Base-by-base conservation (phyloP, 2,888 invertebrate genomes). In the Drosophila macrospina region DNA sequence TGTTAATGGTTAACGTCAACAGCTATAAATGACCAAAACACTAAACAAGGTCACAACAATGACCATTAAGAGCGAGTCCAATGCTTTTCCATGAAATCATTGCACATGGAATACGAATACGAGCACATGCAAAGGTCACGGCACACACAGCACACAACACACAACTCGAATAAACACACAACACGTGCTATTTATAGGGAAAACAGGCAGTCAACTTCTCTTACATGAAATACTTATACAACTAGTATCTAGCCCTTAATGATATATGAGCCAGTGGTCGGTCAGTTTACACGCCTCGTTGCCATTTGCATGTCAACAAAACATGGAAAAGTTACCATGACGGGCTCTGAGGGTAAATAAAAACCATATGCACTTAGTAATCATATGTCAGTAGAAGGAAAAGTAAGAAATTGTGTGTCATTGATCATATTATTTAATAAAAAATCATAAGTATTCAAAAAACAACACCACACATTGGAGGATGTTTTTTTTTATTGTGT, bases 101-200 rank as follows among this genome's bases (percentile, higher is more conserved):
- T 83, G 86, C 79, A 85, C 84, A 80, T 66, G 67, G 69, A 68
- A 66, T 50, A 41, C 51, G 56, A 56, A 65, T 50, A 42, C 51
- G 56, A 56, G 61, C 57, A 51, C 67, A 67, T 61, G 67, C 67
- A 69, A 69, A 86, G 86, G 84, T 86, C 81, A 84, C 44, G 65
- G 61, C 32, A 62, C 10, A 56, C 41, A 67, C 44, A 62, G 7
- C 44, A 47, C 5, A 42, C 28, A 15, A 15, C 45, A 69, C n/a
- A 45, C 24, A 34, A 16, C n/a, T 61, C 7, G 16, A 34, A 28
- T 34, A 55, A 62, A 42, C 55, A 54, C 13, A 47, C 24, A 76
- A 78, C 86, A 83, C 86, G 87, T 83, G 86, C 82, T 86, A 86
- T 84, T 86, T 86, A 86, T 78, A 69, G 59, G 78, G 87, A 83